Evolutionary conservation across 2,113 vertebrate species (phyloP).

Genomic region (Corvus hawaiiensis): DNA sequence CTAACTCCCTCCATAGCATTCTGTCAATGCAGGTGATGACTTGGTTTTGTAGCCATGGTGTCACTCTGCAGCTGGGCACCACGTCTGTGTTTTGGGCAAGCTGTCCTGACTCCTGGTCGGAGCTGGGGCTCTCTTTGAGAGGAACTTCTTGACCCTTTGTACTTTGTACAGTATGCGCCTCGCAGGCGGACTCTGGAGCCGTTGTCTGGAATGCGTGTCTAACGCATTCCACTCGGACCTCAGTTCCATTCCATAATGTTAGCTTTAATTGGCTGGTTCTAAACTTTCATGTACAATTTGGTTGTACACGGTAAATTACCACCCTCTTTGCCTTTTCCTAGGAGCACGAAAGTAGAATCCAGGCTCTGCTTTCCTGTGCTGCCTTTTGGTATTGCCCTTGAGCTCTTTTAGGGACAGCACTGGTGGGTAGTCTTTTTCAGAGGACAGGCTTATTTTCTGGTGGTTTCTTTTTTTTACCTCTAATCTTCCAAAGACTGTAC

Average conservation of each 20-base stretch:
- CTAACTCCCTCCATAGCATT: rapidly evolving
- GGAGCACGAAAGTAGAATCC: slow-evolving; percentile 13
- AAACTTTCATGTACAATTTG: slow-evolving; percentile 67
- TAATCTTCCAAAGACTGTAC: not conserved
- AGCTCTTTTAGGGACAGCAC: not conserved
- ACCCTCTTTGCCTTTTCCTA: slow-evolving; percentile 38
- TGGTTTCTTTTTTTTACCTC: not conserved
- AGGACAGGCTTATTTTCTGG: not conserved
- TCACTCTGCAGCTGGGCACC: not conserved
- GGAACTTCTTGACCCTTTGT: slow-evolving; percentile 66
- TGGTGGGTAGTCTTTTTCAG: not conserved
- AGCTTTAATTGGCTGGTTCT: slow-evolving; percentile 70
- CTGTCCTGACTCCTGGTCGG: not conserved
- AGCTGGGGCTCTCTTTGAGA: not conserved
- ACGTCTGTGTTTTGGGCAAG: not conserved
- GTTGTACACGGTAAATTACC: slow-evolving; percentile 62
- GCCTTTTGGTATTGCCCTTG: not conserved
- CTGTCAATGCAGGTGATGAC: not conserved
- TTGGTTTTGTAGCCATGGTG: not conserved
- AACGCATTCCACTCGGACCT: slow-evolving; percentile 68
- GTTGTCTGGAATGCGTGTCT: slow-evolving; percentile 73
- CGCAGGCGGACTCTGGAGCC: slow-evolving; percentile 42
- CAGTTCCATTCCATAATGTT: slow-evolving; percentile 69
- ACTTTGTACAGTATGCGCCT: slow-evolving; percentile 35
- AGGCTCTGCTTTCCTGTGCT: not conserved